Conservation (phyloP, 1,140 invertebrate genomes). For the Gyrodactylus salaris region DNA sequence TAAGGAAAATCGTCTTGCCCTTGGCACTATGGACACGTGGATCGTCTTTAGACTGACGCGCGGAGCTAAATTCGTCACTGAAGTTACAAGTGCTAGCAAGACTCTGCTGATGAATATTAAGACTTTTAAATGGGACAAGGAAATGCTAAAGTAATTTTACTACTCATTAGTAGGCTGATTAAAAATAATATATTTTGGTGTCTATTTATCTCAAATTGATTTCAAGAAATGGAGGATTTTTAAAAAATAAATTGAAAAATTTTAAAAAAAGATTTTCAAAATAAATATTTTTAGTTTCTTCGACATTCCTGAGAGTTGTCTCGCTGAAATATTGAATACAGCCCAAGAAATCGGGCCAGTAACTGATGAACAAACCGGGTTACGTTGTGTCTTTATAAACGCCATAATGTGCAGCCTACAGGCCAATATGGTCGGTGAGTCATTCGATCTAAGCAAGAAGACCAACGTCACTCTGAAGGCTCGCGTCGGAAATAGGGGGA, state of each 20-base stretch:
- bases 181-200: too few species aligned
- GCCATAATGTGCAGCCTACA: not conserved
- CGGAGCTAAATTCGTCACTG: constrained; percentile 57
- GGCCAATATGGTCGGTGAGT: not conserved
- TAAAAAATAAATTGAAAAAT: too few species aligned
- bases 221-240: too few species aligned
- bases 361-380: not conserved
- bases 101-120: constrained; percentile 77
- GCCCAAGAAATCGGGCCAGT: not conserved
- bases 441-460: not conserved
- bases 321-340: not conserved
- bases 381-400: not conserved
- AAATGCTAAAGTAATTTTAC: constrained; percentile 23
- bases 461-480: not conserved
- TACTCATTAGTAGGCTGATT: too few species aligned
- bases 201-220: too few species aligned
- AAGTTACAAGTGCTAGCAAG: constrained; percentile 76
- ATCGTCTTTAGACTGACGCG: constrained; percentile 78
- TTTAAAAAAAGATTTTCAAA: not conserved
- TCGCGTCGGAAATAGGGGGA: not conserved
- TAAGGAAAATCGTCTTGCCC: constrained; percentile 36
- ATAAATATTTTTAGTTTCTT: not conserved
- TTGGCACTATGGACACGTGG: constrained; percentile 82
- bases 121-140: constrained; percentile 48
- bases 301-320: not conserved